Evolutionary conservation across 2,113 vertebrate species (phyloP).

Genomic region (Zosterops hypoxanthus): DNA sequence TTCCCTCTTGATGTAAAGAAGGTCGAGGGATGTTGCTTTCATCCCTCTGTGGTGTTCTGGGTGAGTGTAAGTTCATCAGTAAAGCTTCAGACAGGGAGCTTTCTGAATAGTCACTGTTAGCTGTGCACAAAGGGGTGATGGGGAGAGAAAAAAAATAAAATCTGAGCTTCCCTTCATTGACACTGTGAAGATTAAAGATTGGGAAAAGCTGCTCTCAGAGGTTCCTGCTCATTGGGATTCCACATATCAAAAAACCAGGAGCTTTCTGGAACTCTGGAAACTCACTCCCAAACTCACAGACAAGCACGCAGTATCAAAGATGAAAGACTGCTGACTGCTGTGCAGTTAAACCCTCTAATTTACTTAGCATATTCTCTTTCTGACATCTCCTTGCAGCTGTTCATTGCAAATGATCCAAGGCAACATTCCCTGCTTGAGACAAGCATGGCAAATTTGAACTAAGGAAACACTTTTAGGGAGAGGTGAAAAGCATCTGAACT

Average conservation of each 20-base stretch:
- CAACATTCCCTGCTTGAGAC: conserved; percentile 1
- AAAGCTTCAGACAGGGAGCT: not conserved
- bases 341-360: conserved; percentile 40
- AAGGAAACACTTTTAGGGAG: not conserved
- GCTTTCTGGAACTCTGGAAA: conserved; percentile 14
- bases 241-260: not conserved
- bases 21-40: conserved; percentile 32
- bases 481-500: conserved; percentile 12
- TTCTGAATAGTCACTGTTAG: not conserved
- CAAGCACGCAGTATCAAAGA: not conserved
- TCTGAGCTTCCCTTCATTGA: not conserved
- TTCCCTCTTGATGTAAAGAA: not conserved
- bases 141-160: not conserved
- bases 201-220: not conserved
- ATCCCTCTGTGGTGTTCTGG: not conserved
- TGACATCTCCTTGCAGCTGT: conserved; percentile 27
- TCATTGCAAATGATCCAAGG: conserved; percentile 27
- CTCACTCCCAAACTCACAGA: not conserved
- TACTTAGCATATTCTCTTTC: conserved; percentile 27
- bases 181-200: not conserved
- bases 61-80: not conserved
- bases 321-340: conserved; percentile 51
- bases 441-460: conserved; percentile 14
- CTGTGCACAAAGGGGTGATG: not conserved
- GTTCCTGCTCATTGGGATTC: conserved; percentile 26